Evolutionary conservation across 2,888 invertebrate species (phyloP).

Genomic region (Eucera pruinosa): DNA sequence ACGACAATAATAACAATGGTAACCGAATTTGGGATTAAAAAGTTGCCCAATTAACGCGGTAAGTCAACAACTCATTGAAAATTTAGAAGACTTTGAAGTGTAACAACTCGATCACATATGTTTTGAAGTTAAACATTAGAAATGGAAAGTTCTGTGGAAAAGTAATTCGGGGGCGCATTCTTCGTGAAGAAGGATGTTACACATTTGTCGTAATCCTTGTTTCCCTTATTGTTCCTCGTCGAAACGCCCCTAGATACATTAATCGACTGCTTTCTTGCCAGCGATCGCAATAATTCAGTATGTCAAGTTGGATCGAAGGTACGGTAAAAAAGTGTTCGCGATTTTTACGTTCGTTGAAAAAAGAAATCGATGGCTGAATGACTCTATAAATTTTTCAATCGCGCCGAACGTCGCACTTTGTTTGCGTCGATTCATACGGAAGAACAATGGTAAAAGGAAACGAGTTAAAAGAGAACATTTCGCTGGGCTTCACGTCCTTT

Average conservation of each 20-base stretch:
- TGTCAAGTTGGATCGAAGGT: not conserved
- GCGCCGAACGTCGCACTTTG: not conserved
- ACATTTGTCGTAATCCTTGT: conserved; percentile 11
- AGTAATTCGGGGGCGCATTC: not conserved
- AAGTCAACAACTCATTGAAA: too few relatives aligned
- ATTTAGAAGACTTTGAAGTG: too few relatives aligned
- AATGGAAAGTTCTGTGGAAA: not conserved
- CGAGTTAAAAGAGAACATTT: not conserved
- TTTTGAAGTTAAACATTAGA: too few relatives aligned
- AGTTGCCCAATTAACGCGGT: too few relatives aligned
- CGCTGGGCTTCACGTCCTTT: too few relatives aligned
- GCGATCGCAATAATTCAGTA: conserved; percentile 7
- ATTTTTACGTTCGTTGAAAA: not conserved
- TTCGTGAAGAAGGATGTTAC: not conserved
- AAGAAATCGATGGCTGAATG: conserved; percentile 19
- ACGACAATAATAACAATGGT: too few relatives aligned
- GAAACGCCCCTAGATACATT: not conserved
- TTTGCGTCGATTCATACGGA: not conserved
- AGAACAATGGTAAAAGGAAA: not conserved
- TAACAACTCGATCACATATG: too few relatives aligned
- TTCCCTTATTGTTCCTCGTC: not conserved
- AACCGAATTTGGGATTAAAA: too few relatives aligned
- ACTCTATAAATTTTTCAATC: conserved; percentile 37
- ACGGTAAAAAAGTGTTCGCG: not conserved
- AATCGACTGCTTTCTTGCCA: conserved; percentile 12